phyloP scores from a whole-genome alignment of 2,888 invertebrate species.

The Tricholauxania praeusta region DNA sequence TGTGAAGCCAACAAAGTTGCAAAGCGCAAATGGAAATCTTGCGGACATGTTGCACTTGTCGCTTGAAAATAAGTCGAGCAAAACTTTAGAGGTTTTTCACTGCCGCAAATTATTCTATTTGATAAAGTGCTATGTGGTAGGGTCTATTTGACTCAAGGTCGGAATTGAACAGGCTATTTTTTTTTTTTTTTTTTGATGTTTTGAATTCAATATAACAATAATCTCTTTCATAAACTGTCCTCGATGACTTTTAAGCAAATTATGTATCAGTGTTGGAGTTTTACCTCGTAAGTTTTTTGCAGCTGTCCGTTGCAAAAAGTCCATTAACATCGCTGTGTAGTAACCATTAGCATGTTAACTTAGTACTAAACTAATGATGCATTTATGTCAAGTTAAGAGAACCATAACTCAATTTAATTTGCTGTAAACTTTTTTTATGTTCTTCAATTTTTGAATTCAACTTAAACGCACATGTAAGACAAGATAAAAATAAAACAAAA shows the following conservation, averaged over 20 bases:
- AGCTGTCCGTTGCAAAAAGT: too few species aligned
- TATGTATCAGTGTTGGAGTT: too few species aligned
- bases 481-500: not conserved
- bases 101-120: too few species aligned
- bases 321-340: not conserved
- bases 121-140: too few species aligned
- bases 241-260: too few species aligned
- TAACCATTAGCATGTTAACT: constrained; percentile 9
- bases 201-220: too few species aligned
- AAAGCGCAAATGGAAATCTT: constrained; percentile 34
- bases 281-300: too few species aligned
- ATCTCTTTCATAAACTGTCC: too few species aligned
- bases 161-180: too few species aligned
- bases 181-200: too few species aligned
- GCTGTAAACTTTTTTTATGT: constrained; percentile 18
- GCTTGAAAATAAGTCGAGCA: constrained; percentile 34
- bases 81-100: too few species aligned
- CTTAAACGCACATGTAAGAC: not conserved
- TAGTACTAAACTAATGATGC: constrained; percentile 26
- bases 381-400: constrained; percentile 40
- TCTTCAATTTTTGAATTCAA: not conserved
- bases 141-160: too few species aligned
- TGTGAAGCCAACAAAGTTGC: not conserved
- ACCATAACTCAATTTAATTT: constrained; percentile 37
- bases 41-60: constrained; percentile 48